Evolutionary conservation across 2,797 vertebrate genomes (phyloP), one percentile per base, ranked within the genome.

Genomic region (Arrhamphus sclerolepis): DNA sequence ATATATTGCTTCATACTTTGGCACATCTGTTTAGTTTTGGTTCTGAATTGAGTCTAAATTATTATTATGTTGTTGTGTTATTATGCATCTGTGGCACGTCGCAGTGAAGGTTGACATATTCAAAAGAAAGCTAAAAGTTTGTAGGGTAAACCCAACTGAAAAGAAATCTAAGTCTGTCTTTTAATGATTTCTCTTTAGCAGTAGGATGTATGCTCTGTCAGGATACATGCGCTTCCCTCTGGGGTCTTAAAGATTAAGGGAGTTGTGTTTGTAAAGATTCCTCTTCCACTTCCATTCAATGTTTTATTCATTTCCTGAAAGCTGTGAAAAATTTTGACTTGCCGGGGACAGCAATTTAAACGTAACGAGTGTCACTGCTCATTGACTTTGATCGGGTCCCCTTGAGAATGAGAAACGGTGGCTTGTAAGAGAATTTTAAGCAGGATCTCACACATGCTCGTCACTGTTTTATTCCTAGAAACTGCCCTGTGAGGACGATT

Each of bases 251-350:
- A 38, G 47, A 65, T 70, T 20, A 43, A 47, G 38, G 43, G 50
- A 42, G 43, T 6, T 26, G 24, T 40, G 11, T 48, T 46, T 41
- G 52, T 47, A 70, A 60, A 75, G 53, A 60, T 17, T 66, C 38
- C 21, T 24, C 60, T 47, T 66, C 11, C 26, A 40, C 34, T 64
- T 31, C 41, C 0, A 6, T 46, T 61, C 40, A 49, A 41, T 74
- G 28, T 59, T 72, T 72, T 55, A 77, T 74, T 57, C 49, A 55
- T 5, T 41, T 17, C 21, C 20, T 44, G 24, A 68, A 47, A 44
- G 17, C 58, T 44, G 17, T 57, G 40, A 64, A 40, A 18, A 26
- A 58, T 46, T 46, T 9, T n/a, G n/a, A 28, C 38, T 26, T 18
- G 18, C 1, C 31, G 16, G 17, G 24, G 31, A 64, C 22, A 16